Evolutionary conservation across 2,888 invertebrate genomes (phyloP).

Genomic region (Clanis bilineata): DNA sequence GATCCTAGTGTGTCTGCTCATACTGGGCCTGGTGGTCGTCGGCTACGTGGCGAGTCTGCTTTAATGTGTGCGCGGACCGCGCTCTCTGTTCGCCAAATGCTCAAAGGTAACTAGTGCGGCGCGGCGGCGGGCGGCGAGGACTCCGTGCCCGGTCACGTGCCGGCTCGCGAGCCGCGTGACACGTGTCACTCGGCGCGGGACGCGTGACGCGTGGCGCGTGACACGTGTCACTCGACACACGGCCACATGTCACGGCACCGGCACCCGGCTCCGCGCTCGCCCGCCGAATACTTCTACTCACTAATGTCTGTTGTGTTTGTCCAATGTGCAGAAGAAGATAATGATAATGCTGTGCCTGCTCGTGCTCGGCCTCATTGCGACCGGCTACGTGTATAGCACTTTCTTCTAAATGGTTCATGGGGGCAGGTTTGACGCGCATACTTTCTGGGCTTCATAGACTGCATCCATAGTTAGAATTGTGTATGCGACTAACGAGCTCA

Average conservation of each 20-base stretch:
- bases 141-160: constrained; percentile 14
- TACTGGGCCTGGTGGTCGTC: constrained; percentile 90
- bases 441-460: constrained; percentile 19
- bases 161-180: constrained; percentile 21
- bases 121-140: constrained; percentile 23
- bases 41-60: constrained; percentile 85
- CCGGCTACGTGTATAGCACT: constrained; percentile 80
- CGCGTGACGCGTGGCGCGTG: neutral
- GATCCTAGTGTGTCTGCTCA: constrained; percentile 94
- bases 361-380: constrained; percentile 88
- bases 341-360: constrained; percentile 95
- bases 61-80: constrained; percentile 74
- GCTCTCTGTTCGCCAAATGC: constrained; percentile 54
- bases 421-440: constrained; percentile 74
- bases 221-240: neutral
- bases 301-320: constrained; percentile 77
- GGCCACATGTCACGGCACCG: neutral
- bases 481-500: constrained; percentile 2
- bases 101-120: constrained; percentile 65
- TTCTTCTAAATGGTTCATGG: constrained; percentile 73
- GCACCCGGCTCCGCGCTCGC: constrained; percentile 39
- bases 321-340: constrained; percentile 93
- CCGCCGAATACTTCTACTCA: constrained; percentile 57
- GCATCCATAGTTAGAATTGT: constrained; percentile 28
- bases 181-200: neutral